Percentiles rank a stretch among this genome's conserved stretches.
These are phyloP conservation scores for Corythornis madagascariensis DNA, from an alignment of 2,113 vertebrate genomes.

Conservation along the genomic window DNA sequence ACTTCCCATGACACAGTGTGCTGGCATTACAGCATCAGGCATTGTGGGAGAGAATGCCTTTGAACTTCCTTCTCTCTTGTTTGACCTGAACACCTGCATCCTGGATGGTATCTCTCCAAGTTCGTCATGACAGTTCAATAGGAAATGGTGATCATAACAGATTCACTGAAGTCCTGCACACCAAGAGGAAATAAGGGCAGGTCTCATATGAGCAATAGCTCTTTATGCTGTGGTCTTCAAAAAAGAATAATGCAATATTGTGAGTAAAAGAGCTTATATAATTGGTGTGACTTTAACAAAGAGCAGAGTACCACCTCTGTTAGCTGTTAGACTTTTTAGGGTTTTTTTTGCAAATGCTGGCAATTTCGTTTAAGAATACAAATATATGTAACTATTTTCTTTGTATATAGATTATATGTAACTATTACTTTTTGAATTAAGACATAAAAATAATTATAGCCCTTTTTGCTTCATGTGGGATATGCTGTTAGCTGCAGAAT, in stretches of 20 bases:
- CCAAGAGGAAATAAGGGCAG: slow-evolving; percentile 64
- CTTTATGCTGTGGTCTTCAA: slow-evolving; percentile 5
- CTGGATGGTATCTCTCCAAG: slow-evolving; percentile 74
- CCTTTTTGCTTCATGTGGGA: background rate
- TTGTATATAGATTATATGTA: background rate
- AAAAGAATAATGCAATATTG: background rate
- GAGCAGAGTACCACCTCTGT: background rate
- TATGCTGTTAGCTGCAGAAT: slow-evolving; percentile 38
- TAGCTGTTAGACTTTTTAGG: background rate
- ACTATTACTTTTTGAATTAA: background rate
- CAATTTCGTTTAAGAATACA: slow-evolving; percentile 13
- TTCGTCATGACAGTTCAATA: slow-evolving; percentile 76
- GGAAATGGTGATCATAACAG: slow-evolving; percentile 73
- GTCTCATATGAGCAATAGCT: slow-evolving; percentile 48
- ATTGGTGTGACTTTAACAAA: slow-evolving; percentile 24
- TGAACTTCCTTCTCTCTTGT: slow-evolving; percentile 72
- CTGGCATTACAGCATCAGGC: slow-evolving; percentile 42
- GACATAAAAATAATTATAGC: background rate
- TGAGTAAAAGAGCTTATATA: background rate
- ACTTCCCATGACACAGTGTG: slow-evolving; percentile 60
- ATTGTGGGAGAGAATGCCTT: slow-evolving; percentile 68
- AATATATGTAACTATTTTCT: background rate
- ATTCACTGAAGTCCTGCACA: slow-evolving; percentile 65
- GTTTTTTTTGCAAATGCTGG: background rate
- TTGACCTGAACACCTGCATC: slow-evolving; percentile 82